Conservation (phyloP, 1,140 invertebrate species). For the Streblospio benedicti region DNA sequence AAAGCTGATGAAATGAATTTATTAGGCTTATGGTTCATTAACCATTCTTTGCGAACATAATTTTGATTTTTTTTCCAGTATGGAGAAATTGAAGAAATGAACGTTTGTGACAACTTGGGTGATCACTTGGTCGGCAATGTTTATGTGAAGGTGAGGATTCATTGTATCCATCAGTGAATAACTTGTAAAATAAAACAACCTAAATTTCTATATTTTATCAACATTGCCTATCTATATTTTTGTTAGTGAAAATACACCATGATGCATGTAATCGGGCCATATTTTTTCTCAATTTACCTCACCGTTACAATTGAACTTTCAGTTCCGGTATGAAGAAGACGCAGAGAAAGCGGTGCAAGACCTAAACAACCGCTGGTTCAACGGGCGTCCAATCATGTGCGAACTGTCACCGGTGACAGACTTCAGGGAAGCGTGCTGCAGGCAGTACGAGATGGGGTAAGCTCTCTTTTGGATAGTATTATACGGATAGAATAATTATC, state of each 20-base stretch:
- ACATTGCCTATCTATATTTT: too few species aligned
- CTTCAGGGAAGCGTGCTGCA: slow-evolving; percentile 96
- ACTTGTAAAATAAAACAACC: too few species aligned
- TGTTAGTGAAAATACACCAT: not conserved
- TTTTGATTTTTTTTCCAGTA: too few species aligned
- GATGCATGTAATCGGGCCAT: too few species aligned
- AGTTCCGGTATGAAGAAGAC: slow-evolving; percentile 96
- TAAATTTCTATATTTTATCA: too few species aligned
- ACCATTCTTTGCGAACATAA: too few species aligned
- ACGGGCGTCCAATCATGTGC: slow-evolving; percentile 93
- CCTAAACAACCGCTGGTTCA: slow-evolving; percentile 98
- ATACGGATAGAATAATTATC: not conserved
- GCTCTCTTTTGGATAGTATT: slow-evolving; percentile 13
- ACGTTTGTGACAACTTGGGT: slow-evolving; percentile 97
- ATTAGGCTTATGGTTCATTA: too few species aligned
- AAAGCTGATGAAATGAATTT: too few species aligned
- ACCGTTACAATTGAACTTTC: too few species aligned
- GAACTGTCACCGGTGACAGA: slow-evolving; percentile 97
- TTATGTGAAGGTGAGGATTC: slow-evolving; percentile 94
- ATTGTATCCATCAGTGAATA: too few species aligned
- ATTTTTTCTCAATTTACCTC: too few species aligned
- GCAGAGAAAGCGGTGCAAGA: slow-evolving; percentile 93
- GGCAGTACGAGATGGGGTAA: slow-evolving; percentile 97
- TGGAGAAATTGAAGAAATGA: slow-evolving; percentile 99
- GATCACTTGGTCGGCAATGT: slow-evolving; percentile 98